Evolutionary conservation across 2,113 vertebrate genomes (phyloP).

Genomic region (Leptobrachium ailaonicum): DNA sequence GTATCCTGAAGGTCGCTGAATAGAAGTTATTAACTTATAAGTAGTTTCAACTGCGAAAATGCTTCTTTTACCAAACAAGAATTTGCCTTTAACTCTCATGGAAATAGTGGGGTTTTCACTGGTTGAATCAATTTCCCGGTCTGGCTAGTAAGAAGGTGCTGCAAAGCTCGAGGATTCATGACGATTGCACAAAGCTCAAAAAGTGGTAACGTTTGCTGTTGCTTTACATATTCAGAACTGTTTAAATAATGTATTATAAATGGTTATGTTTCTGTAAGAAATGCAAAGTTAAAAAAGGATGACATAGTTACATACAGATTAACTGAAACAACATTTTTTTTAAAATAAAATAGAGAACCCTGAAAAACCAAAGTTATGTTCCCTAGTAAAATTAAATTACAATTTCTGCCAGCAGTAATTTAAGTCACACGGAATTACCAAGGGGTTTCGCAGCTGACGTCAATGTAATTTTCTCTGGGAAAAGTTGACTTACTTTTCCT

Average conservation of each 20-base stretch:
- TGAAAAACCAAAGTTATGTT: slow-evolving; percentile 8
- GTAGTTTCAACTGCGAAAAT: too few relatives aligned
- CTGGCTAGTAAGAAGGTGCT: too few relatives aligned
- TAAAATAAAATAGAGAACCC: neutral
- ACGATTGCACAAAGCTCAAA: too few relatives aligned
- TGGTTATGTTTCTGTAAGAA: neutral
- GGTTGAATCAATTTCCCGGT: too few relatives aligned
- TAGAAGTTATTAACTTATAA: too few relatives aligned
- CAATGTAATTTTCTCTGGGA: neutral
- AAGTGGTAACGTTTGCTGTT: too few relatives aligned
- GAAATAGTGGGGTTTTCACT: too few relatives aligned
- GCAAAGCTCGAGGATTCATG: too few relatives aligned
- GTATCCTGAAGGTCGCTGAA: too few relatives aligned
- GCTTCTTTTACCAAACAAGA: too few relatives aligned
- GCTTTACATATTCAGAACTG: too few relatives aligned
- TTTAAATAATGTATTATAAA: neutral
- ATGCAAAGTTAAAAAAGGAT: neutral
- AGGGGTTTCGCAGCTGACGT: neutral
- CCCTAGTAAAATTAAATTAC: slow-evolving; percentile 19
- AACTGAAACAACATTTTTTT: slow-evolving; percentile 4
- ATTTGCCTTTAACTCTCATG: too few relatives aligned
- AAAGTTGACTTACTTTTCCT: neutral
- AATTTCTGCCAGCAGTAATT: slow-evolving; percentile 1
- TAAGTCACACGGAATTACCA: neutral
- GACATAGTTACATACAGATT: neutral